These are phyloP conservation scores for Oxyscelio sp. DNA, from an alignment of 2,888 invertebrate genomes.

Conservation along the genomic window DNA sequence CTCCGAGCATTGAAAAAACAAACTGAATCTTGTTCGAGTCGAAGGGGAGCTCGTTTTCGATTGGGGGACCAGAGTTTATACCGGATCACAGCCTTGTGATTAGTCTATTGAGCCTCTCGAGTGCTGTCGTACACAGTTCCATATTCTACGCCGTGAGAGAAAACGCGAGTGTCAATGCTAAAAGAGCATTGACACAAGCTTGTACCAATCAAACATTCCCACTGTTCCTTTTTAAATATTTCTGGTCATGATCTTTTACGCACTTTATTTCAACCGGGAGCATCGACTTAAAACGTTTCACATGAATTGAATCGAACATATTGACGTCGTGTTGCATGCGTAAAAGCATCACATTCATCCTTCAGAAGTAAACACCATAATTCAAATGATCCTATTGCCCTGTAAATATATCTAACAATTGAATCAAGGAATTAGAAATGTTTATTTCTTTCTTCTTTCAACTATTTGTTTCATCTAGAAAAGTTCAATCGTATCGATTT, in stretches of 20 bases:
- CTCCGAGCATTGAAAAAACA: constrained; percentile 86
- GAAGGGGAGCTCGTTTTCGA: constrained; percentile 77
- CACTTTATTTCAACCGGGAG: constrained; percentile 23
- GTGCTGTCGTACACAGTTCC: constrained; percentile 75
- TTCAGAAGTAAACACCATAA: neutral
- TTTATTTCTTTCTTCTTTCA: too few species aligned
- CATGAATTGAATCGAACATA: constrained; percentile 21
- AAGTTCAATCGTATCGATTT: too few species aligned
- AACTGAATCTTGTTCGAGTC: constrained; percentile 82
- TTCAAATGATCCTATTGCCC: constrained; percentile 5
- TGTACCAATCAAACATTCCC: constrained; percentile 57
- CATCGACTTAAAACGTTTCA: constrained; percentile 11
- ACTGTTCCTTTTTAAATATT: constrained; percentile 55
- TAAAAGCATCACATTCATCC: neutral
- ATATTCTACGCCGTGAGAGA: too few species aligned
- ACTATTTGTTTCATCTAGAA: too few species aligned
- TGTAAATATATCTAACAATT: constrained; percentile 2
- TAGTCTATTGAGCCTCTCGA: constrained; percentile 85
- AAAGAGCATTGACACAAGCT: constrained; percentile 70
- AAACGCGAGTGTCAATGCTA: constrained; percentile 70
- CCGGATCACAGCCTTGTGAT: constrained; percentile 83
- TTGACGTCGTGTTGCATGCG: constrained; percentile 7
- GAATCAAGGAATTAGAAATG: constrained; percentile 13
- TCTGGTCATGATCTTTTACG: constrained; percentile 16
- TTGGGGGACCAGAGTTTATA: constrained; percentile 79